phyloP scores from a whole-genome alignment of 1,140 invertebrate species.

The Aphelenchoides besseyi region DNA sequence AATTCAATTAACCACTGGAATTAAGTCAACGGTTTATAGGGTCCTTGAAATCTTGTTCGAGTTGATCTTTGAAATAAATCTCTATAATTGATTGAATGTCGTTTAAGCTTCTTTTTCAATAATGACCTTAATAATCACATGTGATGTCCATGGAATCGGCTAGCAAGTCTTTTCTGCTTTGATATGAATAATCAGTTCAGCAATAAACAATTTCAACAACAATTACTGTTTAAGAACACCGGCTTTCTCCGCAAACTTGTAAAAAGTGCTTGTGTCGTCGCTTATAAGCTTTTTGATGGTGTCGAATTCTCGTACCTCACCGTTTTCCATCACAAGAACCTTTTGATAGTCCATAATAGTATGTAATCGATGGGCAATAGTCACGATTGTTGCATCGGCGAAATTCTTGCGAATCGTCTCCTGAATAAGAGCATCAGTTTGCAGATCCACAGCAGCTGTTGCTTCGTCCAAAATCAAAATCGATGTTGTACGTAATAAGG shows the following conservation, averaged over 20 bases:
- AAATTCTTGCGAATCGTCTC: slow-evolving; percentile 58
- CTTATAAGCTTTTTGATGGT: slow-evolving; percentile 66
- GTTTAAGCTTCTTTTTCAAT: neutral
- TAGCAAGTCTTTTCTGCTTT: neutral
- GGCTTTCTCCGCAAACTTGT: slow-evolving; percentile 73
- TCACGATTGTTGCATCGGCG: slow-evolving; percentile 66
- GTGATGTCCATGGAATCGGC: too few species aligned
- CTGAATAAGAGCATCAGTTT: slow-evolving; percentile 65
- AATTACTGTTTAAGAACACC: neutral
- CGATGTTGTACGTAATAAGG: slow-evolving; percentile 65
- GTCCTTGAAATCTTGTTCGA: slow-evolving; percentile 3
- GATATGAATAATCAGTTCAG: neutral
- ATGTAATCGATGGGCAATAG: slow-evolving; percentile 78
- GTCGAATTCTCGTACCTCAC: slow-evolving; percentile 66
- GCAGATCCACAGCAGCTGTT: slow-evolving; percentile 76
- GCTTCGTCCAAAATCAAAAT: slow-evolving; percentile 80
- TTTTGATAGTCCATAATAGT: slow-evolving; percentile 72
- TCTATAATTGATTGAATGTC: neutral
- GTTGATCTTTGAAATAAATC: neutral
- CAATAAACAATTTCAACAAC: neutral
- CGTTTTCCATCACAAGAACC: slow-evolving; percentile 85
- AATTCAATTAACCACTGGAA: too few species aligned
- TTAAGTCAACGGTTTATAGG: too few species aligned
- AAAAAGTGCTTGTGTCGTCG: slow-evolving; percentile 73
- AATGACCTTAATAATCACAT: too few species aligned